Evolutionary conservation across 2,113 vertebrate species (phyloP).

Genomic region (Ammodytes dubius): DNA sequence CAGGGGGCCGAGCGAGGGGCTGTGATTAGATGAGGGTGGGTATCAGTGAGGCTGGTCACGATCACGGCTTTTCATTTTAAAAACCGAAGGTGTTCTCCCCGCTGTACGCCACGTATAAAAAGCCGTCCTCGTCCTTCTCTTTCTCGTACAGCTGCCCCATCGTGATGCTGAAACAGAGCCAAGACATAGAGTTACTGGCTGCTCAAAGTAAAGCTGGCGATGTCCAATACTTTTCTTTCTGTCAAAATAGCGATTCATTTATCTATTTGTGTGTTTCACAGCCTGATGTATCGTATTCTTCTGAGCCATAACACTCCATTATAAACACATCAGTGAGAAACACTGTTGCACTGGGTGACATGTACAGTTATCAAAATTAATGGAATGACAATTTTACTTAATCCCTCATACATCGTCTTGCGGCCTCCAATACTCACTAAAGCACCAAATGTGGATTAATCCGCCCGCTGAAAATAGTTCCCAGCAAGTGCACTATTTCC

Average conservation of each 20-base stretch:
- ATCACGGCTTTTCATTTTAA: slow-evolving; percentile 72
- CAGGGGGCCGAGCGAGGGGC: slow-evolving; percentile 45
- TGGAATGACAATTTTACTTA: no score
- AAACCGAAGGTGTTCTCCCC: slow-evolving; percentile 97
- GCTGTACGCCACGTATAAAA: slow-evolving; percentile 98
- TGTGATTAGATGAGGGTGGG: slow-evolving; percentile 59
- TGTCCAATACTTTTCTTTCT: no score
- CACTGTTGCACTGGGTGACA: no score
- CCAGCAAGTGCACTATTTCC: background rate
- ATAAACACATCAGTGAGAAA: no score
- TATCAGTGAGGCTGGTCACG: slow-evolving; percentile 1
- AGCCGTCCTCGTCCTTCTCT: slow-evolving; percentile 97
- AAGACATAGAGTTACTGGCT: background rate
- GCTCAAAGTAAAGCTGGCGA: background rate
- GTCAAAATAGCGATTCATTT: no score
- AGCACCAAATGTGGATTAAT: background rate
- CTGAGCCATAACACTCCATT: no score
- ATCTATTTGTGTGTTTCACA: background rate
- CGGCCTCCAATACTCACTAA: no score
- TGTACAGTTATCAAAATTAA: no score
- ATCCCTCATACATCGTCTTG: no score
- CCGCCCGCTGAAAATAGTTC: background rate
- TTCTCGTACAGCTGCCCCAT: slow-evolving; percentile 99
- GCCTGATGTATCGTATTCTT: no score
- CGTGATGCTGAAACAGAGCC: slow-evolving; percentile 88